Evolutionary conservation across 1,140 invertebrate species (phyloP).

Genomic region (Ceratina australensis): DNA sequence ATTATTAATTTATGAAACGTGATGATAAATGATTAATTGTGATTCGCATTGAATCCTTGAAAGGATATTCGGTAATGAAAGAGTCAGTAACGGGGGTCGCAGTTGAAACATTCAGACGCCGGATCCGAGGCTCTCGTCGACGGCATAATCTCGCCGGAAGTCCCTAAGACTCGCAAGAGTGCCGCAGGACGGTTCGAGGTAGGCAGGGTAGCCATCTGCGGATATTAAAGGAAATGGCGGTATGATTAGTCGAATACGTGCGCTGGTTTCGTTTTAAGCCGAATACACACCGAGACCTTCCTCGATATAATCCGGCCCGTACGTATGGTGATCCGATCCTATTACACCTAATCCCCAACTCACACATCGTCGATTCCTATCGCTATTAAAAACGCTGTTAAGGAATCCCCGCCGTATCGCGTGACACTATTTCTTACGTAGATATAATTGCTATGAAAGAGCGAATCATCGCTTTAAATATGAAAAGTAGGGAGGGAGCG

Average conservation of each 20-base stretch:
- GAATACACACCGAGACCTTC: neutral
- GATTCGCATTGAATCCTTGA: no score
- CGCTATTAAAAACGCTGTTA: no score
- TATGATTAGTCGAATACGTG: slow-evolving; percentile 80
- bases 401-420: no score
- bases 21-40: no score
- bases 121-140: slow-evolving; percentile 68
- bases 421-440: no score
- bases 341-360: no score
- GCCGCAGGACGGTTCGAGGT: slow-evolving; percentile 44
- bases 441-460: neutral
- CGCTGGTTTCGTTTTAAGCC: slow-evolving; percentile 74
- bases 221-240: slow-evolving; percentile 81
- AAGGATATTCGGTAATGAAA: neutral
- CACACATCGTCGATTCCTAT: no score
- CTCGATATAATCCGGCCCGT: slow-evolving; percentile 11
- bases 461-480: neutral
- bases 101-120: slow-evolving; percentile 72
- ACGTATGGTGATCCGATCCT: no score
- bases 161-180: slow-evolving; percentile 74
- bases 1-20: no score
- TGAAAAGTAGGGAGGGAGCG: slow-evolving; percentile 42
- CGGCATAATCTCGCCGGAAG: slow-evolving; percentile 76
- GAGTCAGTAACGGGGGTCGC: neutral
- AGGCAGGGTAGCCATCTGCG: slow-evolving; percentile 70